These are phyloP conservation scores for Luidia sarsii DNA, from an alignment of 53 echinoderm and acorn worm species.

Conservation along the genomic window DNA sequence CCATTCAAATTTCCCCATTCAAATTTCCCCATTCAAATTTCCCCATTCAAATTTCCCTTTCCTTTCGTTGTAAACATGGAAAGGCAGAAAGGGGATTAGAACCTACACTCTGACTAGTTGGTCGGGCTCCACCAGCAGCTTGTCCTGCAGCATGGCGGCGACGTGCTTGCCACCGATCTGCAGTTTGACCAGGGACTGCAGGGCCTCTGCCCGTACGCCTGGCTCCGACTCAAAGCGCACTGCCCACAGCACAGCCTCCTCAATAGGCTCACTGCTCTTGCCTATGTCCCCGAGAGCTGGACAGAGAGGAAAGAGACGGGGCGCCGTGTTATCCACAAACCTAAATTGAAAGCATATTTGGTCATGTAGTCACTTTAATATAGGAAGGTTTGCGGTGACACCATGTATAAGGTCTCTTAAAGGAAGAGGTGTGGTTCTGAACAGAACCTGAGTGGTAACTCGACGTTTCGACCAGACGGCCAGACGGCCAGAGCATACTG, in stretches of 20 bases:
- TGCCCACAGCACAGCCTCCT: conserved; percentile 89
- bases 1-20: too few species aligned
- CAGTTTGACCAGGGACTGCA: conserved; percentile 74
- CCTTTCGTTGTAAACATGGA: neutral
- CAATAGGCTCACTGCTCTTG: conserved; percentile 69
- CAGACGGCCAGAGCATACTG: too few species aligned
- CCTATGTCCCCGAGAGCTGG: conserved; percentile 91
- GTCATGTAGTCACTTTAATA: too few species aligned
- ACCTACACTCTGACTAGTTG: conserved; percentile 88
- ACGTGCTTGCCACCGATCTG: conserved; percentile 76
- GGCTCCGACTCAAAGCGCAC: conserved; percentile 91
- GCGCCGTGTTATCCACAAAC: neutral
- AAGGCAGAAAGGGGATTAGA: neutral
- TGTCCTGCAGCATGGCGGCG: conserved; percentile 90
- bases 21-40: too few species aligned
- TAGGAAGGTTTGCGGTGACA: too few species aligned
- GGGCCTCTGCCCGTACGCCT: conserved; percentile 93
- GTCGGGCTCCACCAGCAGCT: conserved; percentile 94
- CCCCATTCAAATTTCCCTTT: too few species aligned
- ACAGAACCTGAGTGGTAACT: too few species aligned
- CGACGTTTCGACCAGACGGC: too few species aligned
- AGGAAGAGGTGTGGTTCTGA: too few species aligned
- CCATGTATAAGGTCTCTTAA: too few species aligned
- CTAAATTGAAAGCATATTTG: neutral
- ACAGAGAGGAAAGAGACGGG: neutral